Conservation (phyloP, 2,888 invertebrate species). For the Apodemia duryi region DNA sequence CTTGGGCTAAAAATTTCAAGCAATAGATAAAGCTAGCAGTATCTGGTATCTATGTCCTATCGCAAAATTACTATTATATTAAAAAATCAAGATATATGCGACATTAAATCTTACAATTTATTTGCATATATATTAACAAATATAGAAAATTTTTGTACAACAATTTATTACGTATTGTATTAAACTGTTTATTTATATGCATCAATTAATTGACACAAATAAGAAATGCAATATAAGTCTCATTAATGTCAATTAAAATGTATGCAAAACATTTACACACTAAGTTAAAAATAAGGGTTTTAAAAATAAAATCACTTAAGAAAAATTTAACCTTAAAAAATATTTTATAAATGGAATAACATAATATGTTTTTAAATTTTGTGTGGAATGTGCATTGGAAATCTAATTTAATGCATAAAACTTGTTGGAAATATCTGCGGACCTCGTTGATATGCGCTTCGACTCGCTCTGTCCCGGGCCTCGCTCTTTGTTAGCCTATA, state of each 20-base stretch:
- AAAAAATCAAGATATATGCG: not conserved
- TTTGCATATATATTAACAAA: not conserved
- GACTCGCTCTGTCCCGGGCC: too few species aligned
- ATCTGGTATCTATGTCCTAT: not conserved
- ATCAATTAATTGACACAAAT: not conserved
- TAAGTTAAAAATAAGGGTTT: not conserved
- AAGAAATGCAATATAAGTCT: not conserved
- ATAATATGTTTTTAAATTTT: not conserved
- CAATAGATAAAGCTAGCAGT: too few species aligned
- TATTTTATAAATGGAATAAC: slow-evolving; percentile 2
- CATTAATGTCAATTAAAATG: not conserved
- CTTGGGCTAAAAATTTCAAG: too few species aligned
- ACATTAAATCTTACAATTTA: not conserved
- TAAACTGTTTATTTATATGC: not conserved
- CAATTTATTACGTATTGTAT: slow-evolving; percentile 2
- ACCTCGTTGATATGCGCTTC: too few species aligned
- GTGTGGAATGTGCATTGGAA: not conserved
- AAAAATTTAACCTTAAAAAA: not conserved
- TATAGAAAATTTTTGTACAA: slow-evolving; percentile 6
- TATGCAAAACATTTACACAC: not conserved
- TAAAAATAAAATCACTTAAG: not conserved
- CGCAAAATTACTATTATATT: not conserved
- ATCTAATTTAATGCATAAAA: not conserved
- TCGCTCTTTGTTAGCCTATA: too few species aligned
- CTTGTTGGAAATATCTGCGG: too few species aligned